These are phyloP conservation scores for Gila orcuttii DNA, from an alignment of 2,113 vertebrate species.

Conservation along the genomic window DNA sequence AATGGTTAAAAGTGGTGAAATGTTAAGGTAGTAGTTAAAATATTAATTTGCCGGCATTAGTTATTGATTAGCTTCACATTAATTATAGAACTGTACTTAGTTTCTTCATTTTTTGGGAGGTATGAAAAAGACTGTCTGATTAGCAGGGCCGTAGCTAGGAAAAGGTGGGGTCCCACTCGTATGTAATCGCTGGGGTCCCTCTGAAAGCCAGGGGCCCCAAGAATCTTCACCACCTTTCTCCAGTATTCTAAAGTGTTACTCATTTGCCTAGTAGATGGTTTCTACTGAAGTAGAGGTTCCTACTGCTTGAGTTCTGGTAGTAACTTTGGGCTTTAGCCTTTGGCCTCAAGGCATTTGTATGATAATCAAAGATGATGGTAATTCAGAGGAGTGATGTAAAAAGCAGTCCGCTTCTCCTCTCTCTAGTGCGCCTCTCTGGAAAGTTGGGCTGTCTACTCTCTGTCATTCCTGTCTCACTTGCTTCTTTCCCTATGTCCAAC, in stretches of 20 bases:
- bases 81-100: too few species aligned
- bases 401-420: conserved; percentile 4
- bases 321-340: not conserved
- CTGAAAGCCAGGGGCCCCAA: too few species aligned
- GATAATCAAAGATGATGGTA: conserved; percentile 34
- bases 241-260: not conserved
- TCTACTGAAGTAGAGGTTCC: not conserved
- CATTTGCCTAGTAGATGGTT: not conserved
- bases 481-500: not conserved
- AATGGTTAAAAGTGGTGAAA: not conserved
- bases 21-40: not conserved
- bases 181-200: too few species aligned
- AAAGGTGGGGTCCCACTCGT: too few species aligned
- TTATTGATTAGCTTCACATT: too few species aligned
- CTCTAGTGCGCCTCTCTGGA: conserved; percentile 16
- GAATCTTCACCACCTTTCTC: too few species aligned
- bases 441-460: conserved; percentile 27
- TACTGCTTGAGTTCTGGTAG: not conserved
- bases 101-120: too few species aligned
- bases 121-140: too few species aligned
- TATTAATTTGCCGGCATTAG: too few species aligned
- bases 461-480: conserved; percentile 16
- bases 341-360: conserved; percentile 24
- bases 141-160: too few species aligned
- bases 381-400: conserved; percentile 25